These are phyloP conservation scores for Megaceryle torquata DNA, from an alignment of 2,113 vertebrate genomes.

Conservation along the genomic window DNA sequence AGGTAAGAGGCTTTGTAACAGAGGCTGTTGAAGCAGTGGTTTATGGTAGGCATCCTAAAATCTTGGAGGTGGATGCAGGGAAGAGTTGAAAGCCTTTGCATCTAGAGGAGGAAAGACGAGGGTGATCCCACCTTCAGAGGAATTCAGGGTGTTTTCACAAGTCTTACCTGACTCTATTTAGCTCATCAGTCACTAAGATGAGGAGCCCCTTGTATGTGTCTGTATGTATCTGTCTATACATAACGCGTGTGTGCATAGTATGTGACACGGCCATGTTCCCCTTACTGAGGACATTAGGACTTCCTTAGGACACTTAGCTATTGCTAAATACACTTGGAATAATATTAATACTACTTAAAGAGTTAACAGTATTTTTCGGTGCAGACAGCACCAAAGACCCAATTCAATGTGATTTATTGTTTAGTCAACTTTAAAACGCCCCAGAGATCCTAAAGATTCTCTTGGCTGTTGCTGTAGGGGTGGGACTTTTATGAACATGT, in stretches of 20 bases:
- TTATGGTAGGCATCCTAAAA: not conserved
- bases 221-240: not conserved
- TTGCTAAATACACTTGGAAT: not conserved
- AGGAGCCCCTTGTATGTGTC: not conserved
- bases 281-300: not conserved
- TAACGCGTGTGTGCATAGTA: no score
- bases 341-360: not conserved
- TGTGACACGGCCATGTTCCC: not conserved
- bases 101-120: not conserved
- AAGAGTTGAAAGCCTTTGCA: not conserved
- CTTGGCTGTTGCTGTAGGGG: slow-evolving; percentile 19
- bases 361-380: not conserved
- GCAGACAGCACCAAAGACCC: not conserved
- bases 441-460: slow-evolving; percentile 5
- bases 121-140: not conserved
- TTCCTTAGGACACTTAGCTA: no score
- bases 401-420: not conserved
- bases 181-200: not conserved
- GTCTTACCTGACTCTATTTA: not conserved
- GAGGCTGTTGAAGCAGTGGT: not conserved
- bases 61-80: not conserved
- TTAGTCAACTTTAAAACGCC: slow-evolving; percentile 14
- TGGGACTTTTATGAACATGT: not conserved
- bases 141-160: not conserved
- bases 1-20: not conserved